A percentile compares a stretch with the other conserved stretches of the same genome.
phyloP scores from a whole-genome alignment of 1,140 invertebrate species.

The Cyphomyrmex costatus region DNA sequence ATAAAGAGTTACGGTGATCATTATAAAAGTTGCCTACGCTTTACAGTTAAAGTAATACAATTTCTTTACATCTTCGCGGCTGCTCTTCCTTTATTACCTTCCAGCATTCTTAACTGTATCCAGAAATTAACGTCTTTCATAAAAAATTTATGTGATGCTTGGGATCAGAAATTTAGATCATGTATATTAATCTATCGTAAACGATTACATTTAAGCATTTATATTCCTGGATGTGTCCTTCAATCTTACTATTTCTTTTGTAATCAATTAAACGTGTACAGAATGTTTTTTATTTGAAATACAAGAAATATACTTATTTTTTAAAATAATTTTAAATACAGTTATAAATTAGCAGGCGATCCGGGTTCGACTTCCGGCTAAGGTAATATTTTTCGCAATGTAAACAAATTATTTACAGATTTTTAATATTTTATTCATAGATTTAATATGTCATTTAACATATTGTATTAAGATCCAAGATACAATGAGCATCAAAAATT shows the following conservation, averaged over 20 bases:
- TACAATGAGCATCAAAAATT: no score
- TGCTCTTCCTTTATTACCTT: conserved; percentile 58
- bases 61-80: conserved; percentile 54
- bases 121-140: conserved; percentile 36
- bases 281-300: background rate
- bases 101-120: conserved; percentile 62
- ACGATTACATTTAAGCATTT: conserved; percentile 12
- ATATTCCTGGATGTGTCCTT: background rate
- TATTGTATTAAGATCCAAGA: no score
- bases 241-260: background rate
- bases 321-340: conserved; percentile 20
- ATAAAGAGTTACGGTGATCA: conserved; percentile 53
- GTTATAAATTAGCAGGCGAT: no score
- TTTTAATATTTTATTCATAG: no score
- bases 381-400: no score
- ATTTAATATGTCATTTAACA: no score
- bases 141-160: conserved; percentile 30
- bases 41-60: conserved; percentile 73
- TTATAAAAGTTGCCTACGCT: conserved; percentile 64
- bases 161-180: conserved; percentile 15
- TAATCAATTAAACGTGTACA: background rate
- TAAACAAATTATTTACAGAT: no score
- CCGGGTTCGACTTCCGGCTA: no score
- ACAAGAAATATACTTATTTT: background rate
- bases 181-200: conserved; percentile 15